These are phyloP conservation scores for Pterois miles DNA, from an alignment of 2,797 vertebrate species.

Conservation along the genomic window DNA sequence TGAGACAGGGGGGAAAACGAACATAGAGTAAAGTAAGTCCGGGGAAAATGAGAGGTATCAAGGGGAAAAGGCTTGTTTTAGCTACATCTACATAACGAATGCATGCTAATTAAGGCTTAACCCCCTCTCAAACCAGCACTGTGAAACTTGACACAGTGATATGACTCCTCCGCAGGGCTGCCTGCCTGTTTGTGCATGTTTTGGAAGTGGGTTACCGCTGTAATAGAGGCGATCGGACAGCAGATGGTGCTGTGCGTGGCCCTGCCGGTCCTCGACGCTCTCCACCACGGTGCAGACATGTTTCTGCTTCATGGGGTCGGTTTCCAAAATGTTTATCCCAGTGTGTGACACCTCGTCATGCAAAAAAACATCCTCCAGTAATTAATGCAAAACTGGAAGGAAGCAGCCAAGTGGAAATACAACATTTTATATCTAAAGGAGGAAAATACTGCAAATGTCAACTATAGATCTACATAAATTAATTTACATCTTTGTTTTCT, in stretches of 20 bases:
- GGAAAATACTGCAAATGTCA: background rate
- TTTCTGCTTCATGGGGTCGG: background rate
- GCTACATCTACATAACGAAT: slow-evolving; percentile 58
- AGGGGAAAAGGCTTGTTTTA: slow-evolving; percentile 49
- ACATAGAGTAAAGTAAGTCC: slow-evolving; percentile 35
- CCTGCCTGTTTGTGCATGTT: slow-evolving; percentile 28
- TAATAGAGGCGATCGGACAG: slow-evolving; percentile 58
- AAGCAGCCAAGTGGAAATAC: background rate
- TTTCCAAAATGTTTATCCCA: background rate
- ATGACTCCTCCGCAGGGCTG: slow-evolving; percentile 46
- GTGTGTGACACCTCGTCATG: background rate
- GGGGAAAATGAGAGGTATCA: slow-evolving; percentile 45
- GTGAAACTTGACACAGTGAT: slow-evolving; percentile 60
- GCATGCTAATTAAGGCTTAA: slow-evolving; percentile 63
- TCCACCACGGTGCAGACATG: background rate
- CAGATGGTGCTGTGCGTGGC: slow-evolving; percentile 80
- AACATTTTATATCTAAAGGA: background rate
- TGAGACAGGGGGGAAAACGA: background rate
- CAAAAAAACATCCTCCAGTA: background rate
- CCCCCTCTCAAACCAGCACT: slow-evolving; percentile 29
- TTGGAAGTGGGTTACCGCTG: slow-evolving; percentile 46
- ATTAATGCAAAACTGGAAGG: background rate
- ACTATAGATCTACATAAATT: background rate
- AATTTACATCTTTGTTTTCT: background rate
- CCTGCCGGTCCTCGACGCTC: background rate